Conservation (phyloP, 2,113 vertebrate species). For the Calypte anna region DNA sequence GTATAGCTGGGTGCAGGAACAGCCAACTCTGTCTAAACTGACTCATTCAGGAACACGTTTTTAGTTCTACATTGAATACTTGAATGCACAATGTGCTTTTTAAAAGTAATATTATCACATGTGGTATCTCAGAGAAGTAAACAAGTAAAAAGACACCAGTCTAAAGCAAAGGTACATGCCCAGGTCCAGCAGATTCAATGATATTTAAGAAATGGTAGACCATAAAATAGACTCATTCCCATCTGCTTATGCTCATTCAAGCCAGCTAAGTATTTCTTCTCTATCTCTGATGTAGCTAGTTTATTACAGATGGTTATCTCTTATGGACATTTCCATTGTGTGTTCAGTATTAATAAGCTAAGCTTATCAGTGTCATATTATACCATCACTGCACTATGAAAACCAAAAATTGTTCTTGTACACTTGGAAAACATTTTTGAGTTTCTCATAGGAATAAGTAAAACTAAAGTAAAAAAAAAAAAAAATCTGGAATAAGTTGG, state of each 20-base stretch:
- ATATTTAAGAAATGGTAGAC: not conserved
- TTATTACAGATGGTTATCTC: not conserved
- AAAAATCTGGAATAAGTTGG: not conserved
- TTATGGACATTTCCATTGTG: not conserved
- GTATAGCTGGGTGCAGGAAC: rapidly evolving
- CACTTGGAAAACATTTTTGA: not conserved
- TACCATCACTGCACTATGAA: not conserved
- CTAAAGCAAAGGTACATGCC: not conserved
- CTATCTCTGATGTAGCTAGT: not conserved
- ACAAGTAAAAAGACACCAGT: not conserved
- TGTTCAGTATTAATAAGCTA: not conserved
- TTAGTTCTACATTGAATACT: not conserved
- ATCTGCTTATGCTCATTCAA: not conserved
- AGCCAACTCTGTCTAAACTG: not conserved
- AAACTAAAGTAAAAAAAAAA: not conserved
- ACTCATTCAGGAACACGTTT: not conserved
- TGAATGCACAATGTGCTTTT: not conserved
- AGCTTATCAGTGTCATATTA: not conserved
- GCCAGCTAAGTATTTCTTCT: not conserved
- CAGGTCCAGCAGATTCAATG: not conserved
- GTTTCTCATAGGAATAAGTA: not conserved
- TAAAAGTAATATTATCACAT: not conserved
- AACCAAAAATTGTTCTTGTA: not conserved
- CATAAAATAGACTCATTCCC: not conserved
- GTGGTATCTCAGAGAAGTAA: not conserved